Evolutionary conservation across 2,888 invertebrate genomes (phyloP), one percentile per base, ranked within the genome.

Genomic region (Pseudococcus viburni): DNA sequence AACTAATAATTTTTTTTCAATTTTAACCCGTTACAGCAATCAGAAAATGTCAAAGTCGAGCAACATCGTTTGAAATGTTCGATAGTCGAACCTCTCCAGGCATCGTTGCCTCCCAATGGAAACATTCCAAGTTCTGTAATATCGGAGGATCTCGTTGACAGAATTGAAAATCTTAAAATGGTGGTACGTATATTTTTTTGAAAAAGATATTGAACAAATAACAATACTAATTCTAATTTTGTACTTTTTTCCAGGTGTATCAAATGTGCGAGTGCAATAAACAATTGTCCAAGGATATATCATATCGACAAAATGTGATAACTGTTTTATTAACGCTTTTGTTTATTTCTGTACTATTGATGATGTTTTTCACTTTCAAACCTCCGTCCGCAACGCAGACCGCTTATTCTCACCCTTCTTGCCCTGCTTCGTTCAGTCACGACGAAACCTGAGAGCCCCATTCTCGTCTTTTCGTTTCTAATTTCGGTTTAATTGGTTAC

Each of bases 251-350:
- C 2, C 42, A 88, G 88, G 59, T 88, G 15, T 83, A 88, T 51
- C 80, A 88, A 55, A 88, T 80, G 88, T 88, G 88, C 80, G 88
- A 77, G 39, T 48, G 88, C 83, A 88, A 88, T 55, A 88, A 88
- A 55, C 80, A 80, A 88, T 83, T 88, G 80, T 77, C 80, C 80
- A 88, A 83, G 80, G 88, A 88, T 88, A 51, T 88, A 88, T 88
- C 83, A 83, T 83, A 88, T 88, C 88, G 88, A 77, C 88, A 88
- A 88, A 80, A 88, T 88, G 88, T 88, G 88, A 88, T 88, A 88
- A 88, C 77, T 7, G 15, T 59, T 83, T 55, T 88, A 26, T 55
- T 88, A 88, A 83, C 51, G 33, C 39, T 88, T 51, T 19, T 88
- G 46, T 51, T 88, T 33, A 15, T 88, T 22, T 80, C 39, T 39